phyloP scores from a whole-genome alignment of 2,888 invertebrate genomes.

The Nemoura dubitans region DNA sequence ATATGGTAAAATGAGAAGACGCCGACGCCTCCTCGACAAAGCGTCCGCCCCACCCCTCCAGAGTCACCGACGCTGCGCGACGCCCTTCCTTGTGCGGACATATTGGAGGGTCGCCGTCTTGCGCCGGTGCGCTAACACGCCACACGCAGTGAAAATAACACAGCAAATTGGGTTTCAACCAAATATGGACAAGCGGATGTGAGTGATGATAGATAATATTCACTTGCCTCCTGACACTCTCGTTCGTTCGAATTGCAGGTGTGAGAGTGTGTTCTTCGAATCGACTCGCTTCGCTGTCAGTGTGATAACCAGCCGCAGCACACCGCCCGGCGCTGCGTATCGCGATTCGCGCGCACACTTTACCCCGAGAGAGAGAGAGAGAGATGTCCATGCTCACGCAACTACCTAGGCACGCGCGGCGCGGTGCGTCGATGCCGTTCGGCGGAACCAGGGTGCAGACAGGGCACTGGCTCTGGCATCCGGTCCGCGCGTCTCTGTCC shows the following conservation, averaged over 20 bases:
- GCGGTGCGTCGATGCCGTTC: background rate
- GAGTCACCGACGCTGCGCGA: background rate
- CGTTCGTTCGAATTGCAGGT: background rate
- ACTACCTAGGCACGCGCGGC: background rate
- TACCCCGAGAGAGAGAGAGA: background rate
- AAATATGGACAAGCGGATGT: conserved; percentile 34
- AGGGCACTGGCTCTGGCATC: too few species aligned
- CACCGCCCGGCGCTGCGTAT: background rate
- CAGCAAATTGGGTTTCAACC: conserved; percentile 39
- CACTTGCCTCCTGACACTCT: conserved; percentile 1
- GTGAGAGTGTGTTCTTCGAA: background rate
- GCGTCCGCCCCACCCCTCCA: conserved; percentile 39
- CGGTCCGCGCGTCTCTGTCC: conserved; percentile 8
- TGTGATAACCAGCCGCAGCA: background rate
- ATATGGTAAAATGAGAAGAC: conserved; percentile 22
- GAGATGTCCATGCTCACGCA: background rate
- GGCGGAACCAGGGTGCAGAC: background rate
- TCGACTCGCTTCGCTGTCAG: background rate
- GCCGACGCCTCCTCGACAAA: conserved; percentile 13
- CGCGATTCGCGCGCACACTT: background rate
- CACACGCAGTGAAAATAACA: conserved; percentile 41
- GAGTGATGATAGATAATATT: conserved; percentile 33
- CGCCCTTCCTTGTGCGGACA: background rate
- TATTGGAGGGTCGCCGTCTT: background rate
- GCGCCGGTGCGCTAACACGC: conserved; percentile 18